Evolutionary conservation across 2,113 vertebrate species (phyloP).

Genomic region (Hyla sarda): DNA sequence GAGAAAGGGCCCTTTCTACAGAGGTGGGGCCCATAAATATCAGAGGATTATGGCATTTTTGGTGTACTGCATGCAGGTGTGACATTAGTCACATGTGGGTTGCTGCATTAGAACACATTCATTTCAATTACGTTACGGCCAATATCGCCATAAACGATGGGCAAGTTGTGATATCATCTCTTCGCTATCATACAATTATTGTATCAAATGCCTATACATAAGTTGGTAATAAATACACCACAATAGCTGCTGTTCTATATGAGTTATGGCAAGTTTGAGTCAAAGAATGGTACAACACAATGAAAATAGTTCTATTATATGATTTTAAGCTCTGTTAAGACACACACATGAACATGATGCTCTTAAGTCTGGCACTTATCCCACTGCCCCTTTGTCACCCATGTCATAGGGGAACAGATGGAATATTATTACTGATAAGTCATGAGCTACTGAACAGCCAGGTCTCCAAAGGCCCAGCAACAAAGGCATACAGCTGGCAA

Average conservation of each 20-base stretch:
- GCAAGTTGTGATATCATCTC: too few species aligned
- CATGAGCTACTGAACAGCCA: conserved; percentile 23
- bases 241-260: background rate
- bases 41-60: too few species aligned
- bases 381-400: conserved; percentile 15
- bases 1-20: too few species aligned
- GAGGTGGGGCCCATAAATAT: too few species aligned
- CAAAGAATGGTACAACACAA: background rate
- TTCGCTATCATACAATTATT: too few species aligned
- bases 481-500: background rate
- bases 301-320: background rate
- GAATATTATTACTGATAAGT: conserved; percentile 49
- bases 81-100: too few species aligned
- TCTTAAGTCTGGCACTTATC: background rate
- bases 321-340: background rate
- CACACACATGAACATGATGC: background rate
- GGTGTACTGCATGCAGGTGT: too few species aligned
- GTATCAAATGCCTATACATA: too few species aligned
- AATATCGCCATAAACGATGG: too few species aligned
- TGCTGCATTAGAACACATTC: too few species aligned
- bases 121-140: too few species aligned
- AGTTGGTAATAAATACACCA: background rate
- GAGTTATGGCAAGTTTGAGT: background rate
- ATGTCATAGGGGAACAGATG: conserved; percentile 36
- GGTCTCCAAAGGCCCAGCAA: conserved; percentile 7